phyloP scores from a whole-genome alignment of 2,113 vertebrate species.

The Urocitellus parryii region DNA sequence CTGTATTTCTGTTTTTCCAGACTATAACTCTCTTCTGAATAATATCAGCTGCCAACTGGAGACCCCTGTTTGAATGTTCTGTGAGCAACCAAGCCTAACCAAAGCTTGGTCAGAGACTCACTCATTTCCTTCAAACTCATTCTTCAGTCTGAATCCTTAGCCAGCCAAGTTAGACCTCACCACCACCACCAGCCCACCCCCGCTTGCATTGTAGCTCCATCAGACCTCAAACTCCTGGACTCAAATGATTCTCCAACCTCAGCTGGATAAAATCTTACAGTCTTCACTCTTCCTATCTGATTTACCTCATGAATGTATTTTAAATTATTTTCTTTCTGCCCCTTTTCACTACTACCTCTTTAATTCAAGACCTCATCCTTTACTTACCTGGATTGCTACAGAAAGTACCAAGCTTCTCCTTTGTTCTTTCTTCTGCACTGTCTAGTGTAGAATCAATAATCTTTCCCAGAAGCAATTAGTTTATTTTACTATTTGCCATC shows the following conservation, averaged over 20 bases:
- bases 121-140: not conserved
- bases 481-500: not conserved
- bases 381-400: not conserved
- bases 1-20: conserved; percentile 5
- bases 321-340: not conserved
- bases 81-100: not conserved
- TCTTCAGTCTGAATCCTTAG: not conserved
- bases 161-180: not conserved
- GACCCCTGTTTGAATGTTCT: not conserved
- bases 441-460: not conserved
- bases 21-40: not conserved
- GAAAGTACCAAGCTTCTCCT: not conserved
- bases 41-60: not conserved
- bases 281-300: not conserved
- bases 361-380: not conserved
- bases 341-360: not conserved
- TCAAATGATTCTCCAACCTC: not conserved
- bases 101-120: not conserved
- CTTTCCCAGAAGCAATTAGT: not conserved
- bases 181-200: too few species aligned
- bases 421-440: not conserved
- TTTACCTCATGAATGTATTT: not conserved
- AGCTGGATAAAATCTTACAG: not conserved
- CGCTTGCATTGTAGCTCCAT: not conserved
- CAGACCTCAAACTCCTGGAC: not conserved